Conservation (phyloP, 2,797 vertebrate genomes). For the Enteromius radiatus region DNA sequence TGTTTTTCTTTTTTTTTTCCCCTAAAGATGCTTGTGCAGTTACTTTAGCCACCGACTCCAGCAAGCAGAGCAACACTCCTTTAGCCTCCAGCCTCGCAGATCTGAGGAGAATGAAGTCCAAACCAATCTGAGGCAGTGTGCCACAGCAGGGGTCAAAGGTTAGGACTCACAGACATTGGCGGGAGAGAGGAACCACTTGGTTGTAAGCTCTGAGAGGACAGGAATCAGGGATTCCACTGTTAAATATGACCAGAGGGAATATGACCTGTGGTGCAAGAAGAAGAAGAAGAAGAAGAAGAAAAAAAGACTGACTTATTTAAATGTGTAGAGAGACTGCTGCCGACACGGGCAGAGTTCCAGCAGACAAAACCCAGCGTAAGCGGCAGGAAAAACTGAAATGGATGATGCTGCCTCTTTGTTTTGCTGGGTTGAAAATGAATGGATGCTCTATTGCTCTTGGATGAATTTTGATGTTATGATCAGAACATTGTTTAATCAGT, state of each 20-base stretch:
- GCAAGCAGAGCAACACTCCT: constrained; percentile 80
- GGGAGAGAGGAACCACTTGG: constrained; percentile 64
- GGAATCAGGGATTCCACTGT: neutral
- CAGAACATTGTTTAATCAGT: constrained; percentile 3
- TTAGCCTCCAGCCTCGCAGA: constrained; percentile 73
- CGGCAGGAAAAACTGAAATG: neutral
- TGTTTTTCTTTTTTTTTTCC: constrained; percentile 55
- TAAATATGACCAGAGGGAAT: constrained; percentile 36
- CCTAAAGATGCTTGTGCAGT: constrained; percentile 75
- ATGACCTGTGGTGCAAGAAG: constrained; percentile 15
- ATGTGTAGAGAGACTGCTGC: constrained; percentile 85
- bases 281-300: constrained; percentile 18
- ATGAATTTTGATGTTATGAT: neutral
- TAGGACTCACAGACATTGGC: constrained; percentile 43
- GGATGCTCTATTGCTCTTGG: neutral
- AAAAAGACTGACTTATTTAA: constrained; percentile 88
- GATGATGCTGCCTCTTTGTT: neutral
- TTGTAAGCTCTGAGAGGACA: constrained; percentile 71
- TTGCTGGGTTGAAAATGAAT: neutral
- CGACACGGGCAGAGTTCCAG: constrained; percentile 80
- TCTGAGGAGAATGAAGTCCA: constrained; percentile 52
- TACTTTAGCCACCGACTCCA: constrained; percentile 73
- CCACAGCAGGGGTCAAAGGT: constrained; percentile 35
- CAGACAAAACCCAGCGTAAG: constrained; percentile 71
- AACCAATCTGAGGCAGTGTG: constrained; percentile 21